Conservation (phyloP, 2,888 invertebrate species). For the Sceliomorpha sp. region DNA sequence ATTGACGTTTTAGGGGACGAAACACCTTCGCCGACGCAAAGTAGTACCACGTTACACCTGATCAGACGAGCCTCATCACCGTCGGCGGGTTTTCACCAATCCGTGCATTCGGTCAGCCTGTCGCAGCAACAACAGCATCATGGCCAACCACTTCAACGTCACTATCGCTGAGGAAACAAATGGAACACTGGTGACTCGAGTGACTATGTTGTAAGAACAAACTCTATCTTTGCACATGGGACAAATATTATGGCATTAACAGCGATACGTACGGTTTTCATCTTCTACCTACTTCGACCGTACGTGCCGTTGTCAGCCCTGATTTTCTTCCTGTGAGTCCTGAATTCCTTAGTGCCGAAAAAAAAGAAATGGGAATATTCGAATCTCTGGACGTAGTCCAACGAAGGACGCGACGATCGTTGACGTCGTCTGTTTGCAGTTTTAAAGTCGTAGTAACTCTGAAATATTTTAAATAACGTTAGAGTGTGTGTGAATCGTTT, state of each 20-base stretch:
- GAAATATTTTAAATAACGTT: conserved; percentile 28
- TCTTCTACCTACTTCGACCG: no score
- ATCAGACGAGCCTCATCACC: conserved; percentile 64
- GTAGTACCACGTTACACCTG: conserved; percentile 47
- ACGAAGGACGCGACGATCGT: background rate
- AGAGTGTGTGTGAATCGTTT: conserved; percentile 19
- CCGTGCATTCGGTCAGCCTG: conserved; percentile 67
- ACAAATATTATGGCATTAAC: no score
- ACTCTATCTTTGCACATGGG: conserved; percentile 24
- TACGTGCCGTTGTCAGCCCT: no score
- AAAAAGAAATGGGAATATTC: no score
- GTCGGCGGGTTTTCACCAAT: conserved; percentile 62
- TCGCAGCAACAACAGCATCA: conserved; percentile 68
- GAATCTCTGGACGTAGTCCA: no score
- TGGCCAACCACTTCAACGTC: conserved; percentile 68
- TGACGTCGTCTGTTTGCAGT: conserved; percentile 23
- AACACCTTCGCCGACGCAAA: conserved; percentile 63
- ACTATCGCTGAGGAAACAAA: conserved; percentile 72
- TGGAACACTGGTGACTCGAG: conserved; percentile 10
- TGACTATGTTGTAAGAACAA: conserved; percentile 24
- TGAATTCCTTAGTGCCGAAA: conserved; percentile 33
- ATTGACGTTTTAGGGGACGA: conserved; percentile 78
- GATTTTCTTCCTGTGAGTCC: no score
- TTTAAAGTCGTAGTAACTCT: conserved; percentile 24
- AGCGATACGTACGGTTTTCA: no score